Evolutionary conservation across 2,888 invertebrate genomes (phyloP), one percentile per base, ranked within the genome.

Genomic region (Leucophora obtusa): DNA sequence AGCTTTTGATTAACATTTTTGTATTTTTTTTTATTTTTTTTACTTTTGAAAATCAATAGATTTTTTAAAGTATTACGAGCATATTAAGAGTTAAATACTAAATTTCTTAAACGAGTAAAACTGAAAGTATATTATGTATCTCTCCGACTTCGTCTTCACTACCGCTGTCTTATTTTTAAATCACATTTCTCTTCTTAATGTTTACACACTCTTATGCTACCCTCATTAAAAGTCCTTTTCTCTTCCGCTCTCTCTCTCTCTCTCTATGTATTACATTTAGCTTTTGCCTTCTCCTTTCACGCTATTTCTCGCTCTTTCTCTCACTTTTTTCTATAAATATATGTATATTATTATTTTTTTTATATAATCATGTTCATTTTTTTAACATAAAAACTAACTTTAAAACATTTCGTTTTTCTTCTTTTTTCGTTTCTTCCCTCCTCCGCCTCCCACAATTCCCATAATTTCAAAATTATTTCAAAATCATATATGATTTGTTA

Each of bases 341-440:
- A 15, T 69, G 24, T 66, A 76, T 58, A 50, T 51, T 66, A 58
- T 71, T 69, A 53, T 72, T 58, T 53, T 58, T 53, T 71, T 72
- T 63, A 17, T 76, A 63, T 79, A 62, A 63, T 79, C 75, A 79
- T 79, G 53, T 79, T 78, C 71, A 78, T 82, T 82, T 81, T 75
- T 74, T 82, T 79, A 78, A 74, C 78, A 75, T 69, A 71, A 71
- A 78, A 82, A 82, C 82, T 79, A 82, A 82, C 82, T 47, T 76
- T 69, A 50, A 81, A 78, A 71, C 50, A 72, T 82, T 82, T 82
- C 74, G 51, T 78, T 82, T 82, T 82, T 68, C 75, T 78, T 77
- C 72, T 76, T 77, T 81, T 77, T 81, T 73, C 65, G 70, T 81
- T 78, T 77, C 69, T 63, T 54, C 43, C 65, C 79, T 14, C 28